These are phyloP conservation scores for Parnassius mnemosyne DNA, from an alignment of 2,888 invertebrate species.

Conservation along the genomic window DNA sequence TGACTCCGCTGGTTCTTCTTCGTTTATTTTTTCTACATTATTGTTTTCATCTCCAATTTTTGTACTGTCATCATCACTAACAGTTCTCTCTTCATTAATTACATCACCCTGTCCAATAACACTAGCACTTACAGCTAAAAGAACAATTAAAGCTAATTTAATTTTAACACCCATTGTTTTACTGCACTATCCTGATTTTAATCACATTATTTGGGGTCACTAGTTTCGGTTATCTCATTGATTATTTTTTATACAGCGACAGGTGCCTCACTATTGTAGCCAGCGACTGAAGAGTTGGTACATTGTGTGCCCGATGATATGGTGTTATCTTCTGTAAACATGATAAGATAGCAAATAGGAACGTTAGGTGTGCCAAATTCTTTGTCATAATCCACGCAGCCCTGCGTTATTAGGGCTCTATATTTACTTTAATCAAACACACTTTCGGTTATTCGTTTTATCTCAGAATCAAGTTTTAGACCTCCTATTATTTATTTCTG, in stretches of 20 bases:
- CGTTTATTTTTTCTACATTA: conserved; percentile 17
- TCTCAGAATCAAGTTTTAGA: too few relatives aligned
- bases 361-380: conserved; percentile 79
- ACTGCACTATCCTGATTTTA: conserved; percentile 41
- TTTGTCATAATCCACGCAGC: conserved; percentile 68
- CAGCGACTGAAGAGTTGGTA: conserved; percentile 59
- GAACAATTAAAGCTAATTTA: conserved; percentile 53
- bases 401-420: conserved; percentile 43
- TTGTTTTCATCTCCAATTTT: conserved; percentile 21
- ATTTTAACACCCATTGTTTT: conserved; percentile 64
- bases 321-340: conserved; percentile 65
- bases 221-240: conserved; percentile 46
- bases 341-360: conserved; percentile 78
- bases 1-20: conserved; percentile 38
- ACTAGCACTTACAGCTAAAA: conserved; percentile 62
- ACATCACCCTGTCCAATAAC: conserved; percentile 60
- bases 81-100: conserved; percentile 49
- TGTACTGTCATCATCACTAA: conserved; percentile 36
- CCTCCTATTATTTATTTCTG: too few relatives aligned
- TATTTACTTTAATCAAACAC: conserved; percentile 24
- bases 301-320: conserved; percentile 69
- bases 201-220: conserved; percentile 57
- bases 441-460: conserved; percentile 1
- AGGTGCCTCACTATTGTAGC: conserved; percentile 62
- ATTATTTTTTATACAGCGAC: conserved; percentile 52